Evolutionary conservation across 2,797 vertebrate species (phyloP).

Genomic region (Setipinna tenuifilis): DNA sequence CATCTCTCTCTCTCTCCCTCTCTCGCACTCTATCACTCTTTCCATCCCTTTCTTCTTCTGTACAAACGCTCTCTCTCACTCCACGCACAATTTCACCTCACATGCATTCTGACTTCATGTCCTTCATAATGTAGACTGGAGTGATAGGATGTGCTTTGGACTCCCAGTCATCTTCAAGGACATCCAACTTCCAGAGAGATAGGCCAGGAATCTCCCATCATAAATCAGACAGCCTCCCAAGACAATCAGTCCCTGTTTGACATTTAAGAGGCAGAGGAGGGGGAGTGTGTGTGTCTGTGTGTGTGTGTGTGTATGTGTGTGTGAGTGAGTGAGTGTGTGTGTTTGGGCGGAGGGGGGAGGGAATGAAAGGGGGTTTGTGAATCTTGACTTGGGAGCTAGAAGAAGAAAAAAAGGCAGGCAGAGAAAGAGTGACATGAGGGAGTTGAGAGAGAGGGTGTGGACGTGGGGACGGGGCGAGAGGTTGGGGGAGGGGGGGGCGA

Average conservation of each 20-base stretch:
- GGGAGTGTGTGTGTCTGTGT: not conserved
- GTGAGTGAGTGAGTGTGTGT: too few species aligned
- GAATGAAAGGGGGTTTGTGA: not conserved
- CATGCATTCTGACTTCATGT: not conserved
- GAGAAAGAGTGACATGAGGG: constrained; percentile 25
- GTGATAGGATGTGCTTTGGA: constrained; percentile 33
- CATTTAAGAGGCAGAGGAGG: constrained; percentile 46
- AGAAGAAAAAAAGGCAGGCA: not conserved
- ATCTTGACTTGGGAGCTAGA: constrained; percentile 38
- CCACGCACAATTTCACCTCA: constrained; percentile 31
- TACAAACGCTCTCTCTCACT: not conserved
- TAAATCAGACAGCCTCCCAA: constrained; percentile 52
- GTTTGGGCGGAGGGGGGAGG: not conserved
- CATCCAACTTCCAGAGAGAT: constrained; percentile 44
- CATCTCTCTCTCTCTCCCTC: not conserved
- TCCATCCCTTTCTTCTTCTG: not conserved
- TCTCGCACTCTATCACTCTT: not conserved
- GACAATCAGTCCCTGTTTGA: constrained; percentile 53
- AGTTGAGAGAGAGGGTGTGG: constrained; percentile 20
- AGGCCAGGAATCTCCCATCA: constrained; percentile 46
- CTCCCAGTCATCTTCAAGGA: constrained; percentile 40
- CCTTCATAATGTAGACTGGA: constrained; percentile 42
- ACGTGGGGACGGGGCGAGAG: not conserved
- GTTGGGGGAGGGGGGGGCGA: not conserved
- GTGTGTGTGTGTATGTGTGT: too few species aligned